Conservation (phyloP, 2,888 invertebrate species). For the Drosophila subsilvestris region DNA sequence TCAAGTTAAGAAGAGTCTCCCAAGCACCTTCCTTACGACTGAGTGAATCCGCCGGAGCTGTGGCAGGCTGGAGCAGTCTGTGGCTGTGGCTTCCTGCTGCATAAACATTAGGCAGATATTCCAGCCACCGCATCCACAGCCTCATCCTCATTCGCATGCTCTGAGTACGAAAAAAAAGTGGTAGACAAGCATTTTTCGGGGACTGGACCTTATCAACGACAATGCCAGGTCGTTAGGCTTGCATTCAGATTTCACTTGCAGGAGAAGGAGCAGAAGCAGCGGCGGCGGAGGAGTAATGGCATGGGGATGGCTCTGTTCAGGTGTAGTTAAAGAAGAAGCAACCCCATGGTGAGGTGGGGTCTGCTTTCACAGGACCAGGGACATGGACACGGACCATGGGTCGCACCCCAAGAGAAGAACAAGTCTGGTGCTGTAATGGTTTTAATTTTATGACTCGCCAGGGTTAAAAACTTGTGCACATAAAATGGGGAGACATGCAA, state of each 20-base stretch:
- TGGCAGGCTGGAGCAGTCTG: background rate
- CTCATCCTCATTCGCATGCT: constrained; percentile 18
- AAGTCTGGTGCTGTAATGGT: constrained; percentile 46
- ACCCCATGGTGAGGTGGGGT: constrained; percentile 23
- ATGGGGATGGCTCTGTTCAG: constrained; percentile 18
- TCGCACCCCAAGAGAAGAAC: constrained; percentile 54
- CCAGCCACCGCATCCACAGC: constrained; percentile 37
- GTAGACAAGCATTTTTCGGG: constrained; percentile 53
- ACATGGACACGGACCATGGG: constrained; percentile 37
- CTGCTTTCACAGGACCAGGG: constrained; percentile 42
- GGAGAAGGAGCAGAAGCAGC: constrained; percentile 13
- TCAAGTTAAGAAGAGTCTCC: constrained; percentile 7
- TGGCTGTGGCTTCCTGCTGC: constrained; percentile 34
- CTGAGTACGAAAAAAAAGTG: constrained; percentile 13
- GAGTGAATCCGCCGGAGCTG: constrained; percentile 10
- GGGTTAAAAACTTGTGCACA: constrained; percentile 70
- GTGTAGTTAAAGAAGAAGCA: constrained; percentile 32
- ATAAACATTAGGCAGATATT: constrained; percentile 54
- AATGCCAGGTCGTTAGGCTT: constrained; percentile 78
- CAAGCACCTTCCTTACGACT: constrained; percentile 18
- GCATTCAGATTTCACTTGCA: constrained; percentile 68
- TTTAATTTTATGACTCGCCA: constrained; percentile 74
- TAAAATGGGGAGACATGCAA: constrained; percentile 50
- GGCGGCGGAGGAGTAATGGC: constrained; percentile 1
- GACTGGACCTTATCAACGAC: constrained; percentile 69